A percentile compares a stretch with the other conserved stretches of the same genome.
These are phyloP conservation scores for Cnemophilus loriae DNA, from an alignment of 2,113 vertebrate genomes.

Conservation along the genomic window DNA sequence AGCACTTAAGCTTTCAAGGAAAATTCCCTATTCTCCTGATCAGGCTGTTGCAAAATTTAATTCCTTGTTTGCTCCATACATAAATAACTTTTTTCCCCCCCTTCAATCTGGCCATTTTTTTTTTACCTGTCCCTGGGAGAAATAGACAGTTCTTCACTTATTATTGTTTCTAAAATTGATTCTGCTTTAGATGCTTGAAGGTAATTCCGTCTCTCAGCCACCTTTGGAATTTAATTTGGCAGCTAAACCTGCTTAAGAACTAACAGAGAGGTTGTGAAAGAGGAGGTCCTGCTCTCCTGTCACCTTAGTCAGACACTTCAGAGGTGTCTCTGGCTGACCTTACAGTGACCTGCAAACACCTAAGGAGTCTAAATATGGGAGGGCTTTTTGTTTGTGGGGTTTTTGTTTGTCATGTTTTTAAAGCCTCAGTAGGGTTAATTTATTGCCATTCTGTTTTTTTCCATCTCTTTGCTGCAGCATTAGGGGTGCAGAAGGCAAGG, in stretches of 20 bases:
- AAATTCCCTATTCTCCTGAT: neutral
- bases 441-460: neutral
- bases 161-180: neutral
- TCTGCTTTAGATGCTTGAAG: neutral
- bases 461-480: neutral
- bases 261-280: neutral
- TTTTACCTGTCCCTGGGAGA: neutral
- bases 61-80: neutral
- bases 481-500: accelerated
- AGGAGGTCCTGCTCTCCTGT: neutral
- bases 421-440: neutral
- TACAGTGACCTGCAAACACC: neutral
- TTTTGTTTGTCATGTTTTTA: neutral
- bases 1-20: neutral
- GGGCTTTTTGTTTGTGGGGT: accelerated
- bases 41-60: neutral
- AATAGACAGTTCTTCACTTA: neutral
- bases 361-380: neutral
- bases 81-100: neutral
- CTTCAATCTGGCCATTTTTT: neutral
- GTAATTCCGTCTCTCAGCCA: neutral
- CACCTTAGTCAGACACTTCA: neutral
- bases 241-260: neutral
- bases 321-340: neutral
- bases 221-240: neutral